These are phyloP conservation scores for Saxicola maurus DNA, from an alignment of 2,797 vertebrate species.

Conservation along the genomic window DNA sequence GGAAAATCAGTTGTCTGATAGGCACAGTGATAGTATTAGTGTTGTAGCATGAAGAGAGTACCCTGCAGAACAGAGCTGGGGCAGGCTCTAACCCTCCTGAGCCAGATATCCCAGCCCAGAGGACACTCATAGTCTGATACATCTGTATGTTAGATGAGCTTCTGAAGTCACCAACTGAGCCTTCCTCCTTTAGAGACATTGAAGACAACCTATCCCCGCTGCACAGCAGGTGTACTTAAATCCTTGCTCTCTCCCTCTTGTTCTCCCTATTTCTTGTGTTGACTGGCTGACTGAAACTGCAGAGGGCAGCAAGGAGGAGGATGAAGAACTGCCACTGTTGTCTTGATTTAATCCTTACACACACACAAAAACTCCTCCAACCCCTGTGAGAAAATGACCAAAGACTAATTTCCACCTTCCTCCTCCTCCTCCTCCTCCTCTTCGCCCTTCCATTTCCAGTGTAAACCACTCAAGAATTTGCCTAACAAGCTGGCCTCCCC, in stretches of 20 bases:
- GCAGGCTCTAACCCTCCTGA: background rate
- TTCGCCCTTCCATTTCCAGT: constrained; percentile 1
- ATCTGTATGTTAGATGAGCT: background rate
- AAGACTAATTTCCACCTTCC: background rate
- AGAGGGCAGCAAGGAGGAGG: background rate
- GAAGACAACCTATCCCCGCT: background rate
- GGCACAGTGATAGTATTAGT: background rate
- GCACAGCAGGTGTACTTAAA: background rate
- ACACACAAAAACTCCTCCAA: background rate
- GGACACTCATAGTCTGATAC: background rate
- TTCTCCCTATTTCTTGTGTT: background rate
- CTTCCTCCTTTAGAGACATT: background rate
- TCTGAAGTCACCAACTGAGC: background rate
- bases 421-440: background rate
- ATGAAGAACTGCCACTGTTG: background rate
- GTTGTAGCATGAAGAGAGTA: background rate
- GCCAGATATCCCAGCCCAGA: background rate
- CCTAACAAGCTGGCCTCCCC: constrained; percentile 58
- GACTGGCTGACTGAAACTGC: background rate
- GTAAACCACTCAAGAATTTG: constrained; percentile 40
- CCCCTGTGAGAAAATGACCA: background rate
- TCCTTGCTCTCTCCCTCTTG: background rate
- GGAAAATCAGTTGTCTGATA: background rate
- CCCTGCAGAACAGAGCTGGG: background rate
- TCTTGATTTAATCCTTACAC: background rate